phyloP scores from a whole-genome alignment of 1,140 invertebrate genomes.

The Aethina tumida region DNA sequence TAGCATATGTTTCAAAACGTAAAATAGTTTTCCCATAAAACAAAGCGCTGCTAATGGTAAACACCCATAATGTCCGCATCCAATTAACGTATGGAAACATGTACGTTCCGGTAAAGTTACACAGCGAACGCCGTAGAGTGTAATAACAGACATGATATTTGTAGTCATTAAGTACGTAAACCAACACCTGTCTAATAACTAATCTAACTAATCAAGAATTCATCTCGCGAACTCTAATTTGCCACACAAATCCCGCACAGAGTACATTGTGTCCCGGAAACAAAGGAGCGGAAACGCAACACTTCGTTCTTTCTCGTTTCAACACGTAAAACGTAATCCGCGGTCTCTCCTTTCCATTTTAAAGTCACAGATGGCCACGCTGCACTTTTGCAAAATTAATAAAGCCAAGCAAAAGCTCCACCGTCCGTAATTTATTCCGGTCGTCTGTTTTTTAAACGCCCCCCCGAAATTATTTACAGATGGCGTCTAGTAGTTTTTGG shows the following conservation, averaged over 20 bases:
- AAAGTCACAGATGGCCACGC: slow-evolving; percentile 15
- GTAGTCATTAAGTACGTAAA: slow-evolving; percentile 16
- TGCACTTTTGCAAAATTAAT: slow-evolving; percentile 18
- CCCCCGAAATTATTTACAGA: slow-evolving; percentile 14
- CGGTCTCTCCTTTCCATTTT: background rate
- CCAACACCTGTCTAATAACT: slow-evolving; percentile 25
- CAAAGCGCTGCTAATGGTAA: too few relatives aligned
- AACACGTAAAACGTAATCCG: background rate
- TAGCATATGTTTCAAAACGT: too few relatives aligned
- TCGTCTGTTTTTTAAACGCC: slow-evolving; percentile 7
- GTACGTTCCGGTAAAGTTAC: too few relatives aligned
- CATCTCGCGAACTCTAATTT: slow-evolving; percentile 29
- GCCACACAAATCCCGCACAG: slow-evolving; percentile 22
- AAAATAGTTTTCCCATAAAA: too few relatives aligned
- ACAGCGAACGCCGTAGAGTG: background rate
- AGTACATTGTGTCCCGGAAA: slow-evolving; percentile 2
- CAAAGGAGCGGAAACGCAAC: slow-evolving; percentile 5
- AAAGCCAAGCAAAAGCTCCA: slow-evolving; percentile 10
- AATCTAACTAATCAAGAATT: slow-evolving; percentile 28
- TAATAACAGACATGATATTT: slow-evolving; percentile 11
- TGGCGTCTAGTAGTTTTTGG: too few relatives aligned
- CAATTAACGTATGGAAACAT: too few relatives aligned
- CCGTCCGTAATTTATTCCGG: slow-evolving; percentile 12
- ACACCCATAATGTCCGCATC: too few relatives aligned
- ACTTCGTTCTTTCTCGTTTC: slow-evolving; percentile 5